Conservation (phyloP, 1,140 invertebrate genomes). For the Conus ventricosus region DNA sequence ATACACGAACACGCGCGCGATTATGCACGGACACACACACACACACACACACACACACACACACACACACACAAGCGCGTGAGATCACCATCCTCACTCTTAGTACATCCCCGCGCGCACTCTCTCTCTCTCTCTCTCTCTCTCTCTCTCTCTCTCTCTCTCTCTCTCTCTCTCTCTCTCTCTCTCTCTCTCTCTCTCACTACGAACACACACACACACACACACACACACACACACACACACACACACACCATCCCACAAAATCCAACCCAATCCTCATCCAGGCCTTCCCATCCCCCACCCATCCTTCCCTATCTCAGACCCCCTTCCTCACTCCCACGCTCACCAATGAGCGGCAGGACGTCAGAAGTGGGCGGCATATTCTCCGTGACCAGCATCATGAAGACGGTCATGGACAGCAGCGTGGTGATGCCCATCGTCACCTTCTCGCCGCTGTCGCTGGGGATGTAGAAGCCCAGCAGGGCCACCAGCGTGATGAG, state of each 20-base stretch:
- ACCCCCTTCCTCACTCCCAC: too few species aligned
- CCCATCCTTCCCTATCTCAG: background rate
- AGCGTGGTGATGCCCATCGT: constrained; percentile 73
- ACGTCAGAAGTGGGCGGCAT: constrained; percentile 73
- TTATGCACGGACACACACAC: too few species aligned
- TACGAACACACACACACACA: background rate
- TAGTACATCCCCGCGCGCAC: too few species aligned
- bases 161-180: background rate
- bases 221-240: background rate
- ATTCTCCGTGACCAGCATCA: constrained; percentile 73
- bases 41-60: too few species aligned
- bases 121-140: background rate
- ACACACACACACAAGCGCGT: too few species aligned
- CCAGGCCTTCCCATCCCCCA: background rate
- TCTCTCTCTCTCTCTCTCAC: background rate
- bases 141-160: constrained; percentile 15
- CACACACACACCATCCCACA: background rate
- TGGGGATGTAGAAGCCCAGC: constrained; percentile 90
- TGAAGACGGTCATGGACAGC: constrained; percentile 72
- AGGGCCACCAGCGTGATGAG: constrained; percentile 90
- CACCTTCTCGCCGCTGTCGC: constrained; percentile 82
- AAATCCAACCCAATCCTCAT: background rate
- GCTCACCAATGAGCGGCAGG: constrained; percentile 69
- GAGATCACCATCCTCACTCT: too few species aligned
- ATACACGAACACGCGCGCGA: too few species aligned